Base-by-base conservation (phyloP, 2,113 vertebrate genomes). In the Istiophorus platypterus region DNA sequence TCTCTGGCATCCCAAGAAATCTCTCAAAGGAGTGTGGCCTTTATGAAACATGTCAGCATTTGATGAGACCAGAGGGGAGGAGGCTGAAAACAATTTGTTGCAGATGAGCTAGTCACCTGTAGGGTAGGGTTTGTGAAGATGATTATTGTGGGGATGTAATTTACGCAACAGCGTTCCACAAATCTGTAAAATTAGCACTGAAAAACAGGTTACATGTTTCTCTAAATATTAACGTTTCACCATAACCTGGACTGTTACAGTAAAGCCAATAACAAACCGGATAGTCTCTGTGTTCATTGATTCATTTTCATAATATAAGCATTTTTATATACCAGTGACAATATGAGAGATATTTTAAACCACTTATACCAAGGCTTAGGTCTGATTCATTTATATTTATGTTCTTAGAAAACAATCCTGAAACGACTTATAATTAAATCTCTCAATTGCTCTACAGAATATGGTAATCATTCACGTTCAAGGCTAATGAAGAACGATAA, bases 31-130 rank as follows among this genome's bases (percentile, higher is more conserved):
- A 86, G 76, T 6, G 49, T 67, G 45, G 82, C 80, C 78, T 82
- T 78, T 69, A 83, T 85, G 63, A 83, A 91, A 81, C 87, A 91
- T 91, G 88, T 78, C 87, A 81, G 79, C 7, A 69, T 70, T 89
- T 18, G 51, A 90, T 86, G 66, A 63, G 66, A 59, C 54, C 5
- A 5, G 70, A 62, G 42, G 29, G 49, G n/a, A 69, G 73, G 72
- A 52, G 54, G 67, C 49, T 82, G 63, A 70, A 83, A 88, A 77
- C 80, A 74, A 68, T 80, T 65, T 80, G 47, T 71, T 49, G 54
- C 65, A 61, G 56, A 85, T 72, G 42, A 86, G 64, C 26, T 10
- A 34, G 52, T 69, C 34, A 76, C 54, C 57, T 61, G 31, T 45
- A 26, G 39, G 6, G 24, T 14, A n/a, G 41, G 26, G 22, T 78